Base-by-base conservation (phyloP, 2,888 invertebrate genomes). In the Callyntrura guangdongensis region DNA sequence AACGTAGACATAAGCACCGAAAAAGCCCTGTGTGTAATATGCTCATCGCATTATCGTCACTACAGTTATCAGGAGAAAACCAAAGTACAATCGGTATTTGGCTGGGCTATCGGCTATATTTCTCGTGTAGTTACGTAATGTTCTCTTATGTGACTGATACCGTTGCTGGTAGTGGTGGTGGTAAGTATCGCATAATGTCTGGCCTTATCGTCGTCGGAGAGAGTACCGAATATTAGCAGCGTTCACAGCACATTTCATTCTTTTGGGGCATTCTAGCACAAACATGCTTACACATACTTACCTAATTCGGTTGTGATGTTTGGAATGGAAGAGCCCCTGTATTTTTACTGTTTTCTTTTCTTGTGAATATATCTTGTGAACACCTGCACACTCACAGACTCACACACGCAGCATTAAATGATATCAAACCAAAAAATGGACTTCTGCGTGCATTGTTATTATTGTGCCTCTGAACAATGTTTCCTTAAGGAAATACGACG, bases 241-340 rank as follows among this genome's bases (percentile, higher is more conserved):
- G 8, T 53, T 12, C 53, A 9, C 36, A 2, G 36, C 36, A 36
- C 6, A 36, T 36, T 6, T 36, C 36, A 4, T 6, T 69, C 36
- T 1, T 14, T n/a, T 45, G 69, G 69, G 69, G 69, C 69, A 69
- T 69, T 45, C 4, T 69, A 45, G 69, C 11, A 69, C 36, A 69
- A 1, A n/a, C 6, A 12, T 17, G 20, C 61, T 14, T 14, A 53
- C 53, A 53, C 53, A 53, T 14, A 53, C 53, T 6, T 9, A 53
- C 53, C 11, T 11, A 53, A 14, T 2, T 4, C 61, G 3, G 25
- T 64, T 27, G 9, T 2, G 36, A 36, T 27, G 27, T 25, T 27
- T 25, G 27, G 12, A 1, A 9, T 14, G 53, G 12, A 61, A 61
- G 20, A 8, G 9, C 20, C 12, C 11, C 11, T 27, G 12, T 59